Base-by-base conservation (phyloP, 2,797 vertebrate species). In the Hoplostethus mediterraneus region DNA sequence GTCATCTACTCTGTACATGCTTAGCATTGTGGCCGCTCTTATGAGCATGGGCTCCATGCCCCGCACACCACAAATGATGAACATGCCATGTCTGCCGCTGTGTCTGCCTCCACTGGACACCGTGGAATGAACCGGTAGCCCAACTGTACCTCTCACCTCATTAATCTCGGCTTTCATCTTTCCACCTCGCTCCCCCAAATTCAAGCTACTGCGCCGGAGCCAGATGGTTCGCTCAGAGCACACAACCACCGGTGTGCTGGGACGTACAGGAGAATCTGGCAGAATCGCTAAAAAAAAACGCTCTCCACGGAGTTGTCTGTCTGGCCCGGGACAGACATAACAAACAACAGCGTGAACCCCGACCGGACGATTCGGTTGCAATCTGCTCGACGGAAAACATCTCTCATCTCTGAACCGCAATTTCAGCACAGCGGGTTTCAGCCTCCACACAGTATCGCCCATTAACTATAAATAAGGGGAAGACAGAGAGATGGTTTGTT, bases 151-250 rank as follows among this genome's bases (percentile, higher is more conserved):
- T 13, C 51, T 78, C 81, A 83, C 68, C 71, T 89, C 79, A 83
- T 89, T 85, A 83, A 85, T 85, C 78, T 75, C 56, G 25, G 63
- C 83, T 86, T 88, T 87, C 77, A 87, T 88, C 85, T 78, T 67
- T 79, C 67, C 63, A 36, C 64, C 68, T 51, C 38, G n/a, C 55
- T n/a, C 56, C 60, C 74, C 40, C n/a, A 61, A 75, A 84, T 47
- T 56, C 14, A 55, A 53, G 59, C 53, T 51, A 5, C 53, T 77
- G 61, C 64, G 75, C 28, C n/a, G 54, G 49, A 80, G 82, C 80
- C 89, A 77, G 75, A 82, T 31, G 73, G 84, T 73, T 56, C 59
- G 77, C 3, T 57, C 49, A 3, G 68, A 38, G 47, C 62, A 56
- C 71, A 80, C 78, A 83, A n/a, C 55, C 71, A 63, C 49, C 53